These are phyloP conservation scores for Chionodraco myersi DNA, from an alignment of 2,113 vertebrate genomes.

Conservation along the genomic window DNA sequence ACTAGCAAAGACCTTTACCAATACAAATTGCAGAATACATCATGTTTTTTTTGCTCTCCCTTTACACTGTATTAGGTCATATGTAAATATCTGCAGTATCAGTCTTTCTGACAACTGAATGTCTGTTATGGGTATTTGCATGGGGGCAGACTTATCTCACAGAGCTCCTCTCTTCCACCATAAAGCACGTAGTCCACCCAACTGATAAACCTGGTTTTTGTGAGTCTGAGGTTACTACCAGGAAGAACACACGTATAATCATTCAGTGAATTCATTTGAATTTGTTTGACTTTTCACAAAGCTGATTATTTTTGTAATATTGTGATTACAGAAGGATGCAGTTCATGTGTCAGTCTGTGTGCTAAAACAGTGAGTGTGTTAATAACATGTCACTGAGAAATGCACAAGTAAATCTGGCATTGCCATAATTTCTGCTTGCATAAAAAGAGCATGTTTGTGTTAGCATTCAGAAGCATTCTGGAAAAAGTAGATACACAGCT, in stretches of 20 bases:
- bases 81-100: constrained; percentile 51
- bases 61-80: constrained; percentile 12
- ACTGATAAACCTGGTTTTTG: constrained; percentile 14
- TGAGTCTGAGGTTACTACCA: background rate
- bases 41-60: background rate
- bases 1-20: background rate
- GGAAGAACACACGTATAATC: background rate
- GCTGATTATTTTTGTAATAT: background rate
- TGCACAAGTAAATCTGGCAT: background rate
- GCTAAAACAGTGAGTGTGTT: background rate
- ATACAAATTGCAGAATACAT: background rate
- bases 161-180: constrained; percentile 45
- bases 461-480: constrained; percentile 5
- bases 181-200: background rate
- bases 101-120: constrained; percentile 22
- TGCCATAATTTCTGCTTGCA: constrained; percentile 38
- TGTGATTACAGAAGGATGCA: background rate
- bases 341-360: background rate
- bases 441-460: constrained; percentile 29
- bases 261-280: constrained; percentile 24
- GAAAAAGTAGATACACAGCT: background rate
- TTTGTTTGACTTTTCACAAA: background rate
- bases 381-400: no score
- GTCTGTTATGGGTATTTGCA: constrained; percentile 70
- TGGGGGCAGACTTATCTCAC: constrained; percentile 48